Percentiles rank a stretch among this genome's conserved stretches.
phyloP scores from a whole-genome alignment of 2,113 vertebrate genomes.

The Percina caprodes region DNA sequence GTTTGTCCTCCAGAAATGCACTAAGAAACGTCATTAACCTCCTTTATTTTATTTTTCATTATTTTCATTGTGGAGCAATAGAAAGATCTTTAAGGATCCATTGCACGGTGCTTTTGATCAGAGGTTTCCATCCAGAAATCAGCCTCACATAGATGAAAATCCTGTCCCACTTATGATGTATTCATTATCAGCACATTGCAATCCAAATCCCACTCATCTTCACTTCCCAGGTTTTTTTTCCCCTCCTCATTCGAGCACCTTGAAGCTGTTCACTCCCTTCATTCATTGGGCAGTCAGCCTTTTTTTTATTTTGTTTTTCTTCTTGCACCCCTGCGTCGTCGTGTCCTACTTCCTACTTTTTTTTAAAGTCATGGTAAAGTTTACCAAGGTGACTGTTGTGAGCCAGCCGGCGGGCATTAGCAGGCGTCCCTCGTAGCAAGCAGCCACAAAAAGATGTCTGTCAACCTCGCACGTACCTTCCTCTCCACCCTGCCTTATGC shows the following conservation, averaged over 20 bases:
- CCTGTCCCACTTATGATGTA: neutral
- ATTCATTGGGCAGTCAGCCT: slow-evolving; percentile 2
- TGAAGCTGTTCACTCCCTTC: neutral
- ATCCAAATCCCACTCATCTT: neutral
- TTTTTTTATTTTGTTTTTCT: neutral
- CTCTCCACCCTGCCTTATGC: slow-evolving; percentile 1
- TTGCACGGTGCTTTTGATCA: slow-evolving; percentile 3
- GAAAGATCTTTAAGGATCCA: neutral
- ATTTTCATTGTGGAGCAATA: neutral
- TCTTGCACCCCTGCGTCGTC: slow-evolving; percentile 16
- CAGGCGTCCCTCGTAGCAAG: slow-evolving; percentile 10
- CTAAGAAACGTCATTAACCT: neutral
- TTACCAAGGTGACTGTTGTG: slow-evolving; percentile 38
- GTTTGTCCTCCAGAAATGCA: slow-evolving; percentile 36
- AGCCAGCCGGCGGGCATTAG: slow-evolving; percentile 38
- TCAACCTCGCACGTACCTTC: slow-evolving; percentile 5
- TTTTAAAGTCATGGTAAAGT: slow-evolving; percentile 32
- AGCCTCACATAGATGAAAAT: neutral
- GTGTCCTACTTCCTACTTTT: slow-evolving; percentile 18
- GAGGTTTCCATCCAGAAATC: neutral
- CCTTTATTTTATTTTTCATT: neutral
- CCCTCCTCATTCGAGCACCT: neutral
- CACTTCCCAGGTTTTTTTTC: neutral
- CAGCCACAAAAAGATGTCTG: slow-evolving; percentile 13
- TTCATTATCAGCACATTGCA: neutral